A percentile compares a stretch with the other conserved stretches of the same genome.
phyloP scores from a whole-genome alignment of 2,113 vertebrate species.

The Elanus axillaris region DNA sequence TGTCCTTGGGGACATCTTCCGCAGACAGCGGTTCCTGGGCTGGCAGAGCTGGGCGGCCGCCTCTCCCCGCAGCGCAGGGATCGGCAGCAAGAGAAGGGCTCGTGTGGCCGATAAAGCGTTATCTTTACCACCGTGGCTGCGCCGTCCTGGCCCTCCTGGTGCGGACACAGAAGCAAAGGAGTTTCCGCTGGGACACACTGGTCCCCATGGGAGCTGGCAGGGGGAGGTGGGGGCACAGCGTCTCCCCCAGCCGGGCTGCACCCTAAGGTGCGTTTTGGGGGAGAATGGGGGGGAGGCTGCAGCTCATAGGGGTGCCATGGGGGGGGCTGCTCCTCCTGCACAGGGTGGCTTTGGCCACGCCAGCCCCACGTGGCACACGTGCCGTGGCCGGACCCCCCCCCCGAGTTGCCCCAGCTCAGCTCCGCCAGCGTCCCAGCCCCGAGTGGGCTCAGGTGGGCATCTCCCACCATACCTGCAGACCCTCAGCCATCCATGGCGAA shows the following conservation, averaged over 20 bases:
- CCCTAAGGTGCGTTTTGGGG: not conserved
- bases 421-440: fast-evolving
- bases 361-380: not conserved
- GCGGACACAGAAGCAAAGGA: not conserved
- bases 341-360: not conserved
- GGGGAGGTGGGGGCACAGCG: not conserved
- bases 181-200: not conserved
- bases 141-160: not conserved
- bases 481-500: not conserved
- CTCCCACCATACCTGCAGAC: not conserved
- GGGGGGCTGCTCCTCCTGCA: not conserved
- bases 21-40: no score
- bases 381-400: not conserved
- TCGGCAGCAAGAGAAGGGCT: no score
- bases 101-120: no score
- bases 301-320: not conserved
- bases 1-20: no score
- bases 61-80: no score
- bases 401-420: not conserved
- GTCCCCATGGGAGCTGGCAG: not conserved
- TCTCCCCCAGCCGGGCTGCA: not conserved
- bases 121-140: not conserved
- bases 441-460: not conserved
- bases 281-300: not conserved
- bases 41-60: no score